Conservation (phyloP, 2,888 invertebrate species). For the Phlogophora meticulosa region DNA sequence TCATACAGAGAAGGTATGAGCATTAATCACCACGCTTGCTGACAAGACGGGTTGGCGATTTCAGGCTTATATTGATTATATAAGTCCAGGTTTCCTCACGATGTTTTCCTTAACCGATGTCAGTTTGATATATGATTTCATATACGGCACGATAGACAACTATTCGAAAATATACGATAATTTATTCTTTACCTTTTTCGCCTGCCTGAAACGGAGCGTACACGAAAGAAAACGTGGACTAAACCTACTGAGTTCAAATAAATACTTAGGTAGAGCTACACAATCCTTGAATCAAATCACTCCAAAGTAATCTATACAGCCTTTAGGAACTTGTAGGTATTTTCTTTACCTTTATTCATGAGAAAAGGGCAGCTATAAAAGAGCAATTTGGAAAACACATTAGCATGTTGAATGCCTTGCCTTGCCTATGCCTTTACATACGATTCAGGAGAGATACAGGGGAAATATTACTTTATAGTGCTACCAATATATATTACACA, state of each 20-base stretch:
- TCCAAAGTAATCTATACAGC: constrained; percentile 19
- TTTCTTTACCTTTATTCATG: constrained; percentile 25
- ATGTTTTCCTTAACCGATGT: too few species aligned
- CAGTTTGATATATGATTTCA: too few species aligned
- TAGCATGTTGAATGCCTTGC: constrained; percentile 27
- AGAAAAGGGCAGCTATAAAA: constrained; percentile 39
- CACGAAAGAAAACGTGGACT: background rate
- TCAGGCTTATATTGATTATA: too few species aligned
- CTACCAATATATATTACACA: too few species aligned
- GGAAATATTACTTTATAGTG: constrained; percentile 28
- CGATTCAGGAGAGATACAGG: constrained; percentile 26
- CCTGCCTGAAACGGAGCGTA: background rate
- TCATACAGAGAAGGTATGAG: too few species aligned
- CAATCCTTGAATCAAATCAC: constrained; percentile 22
- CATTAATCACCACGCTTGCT: too few species aligned
- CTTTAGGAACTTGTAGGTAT: constrained; percentile 3
- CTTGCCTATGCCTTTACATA: constrained; percentile 38
- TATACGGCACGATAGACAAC: too few species aligned
- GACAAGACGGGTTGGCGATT: too few species aligned
- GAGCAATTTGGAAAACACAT: constrained; percentile 44
- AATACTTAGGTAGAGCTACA: constrained; percentile 7
- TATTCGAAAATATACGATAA: too few species aligned
- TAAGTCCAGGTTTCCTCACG: too few species aligned
- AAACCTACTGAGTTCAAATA: constrained; percentile 8
- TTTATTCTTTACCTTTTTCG: too few species aligned